Conservation (phyloP, 2,797 vertebrate genomes). For the Xenentodon cancila region DNA sequence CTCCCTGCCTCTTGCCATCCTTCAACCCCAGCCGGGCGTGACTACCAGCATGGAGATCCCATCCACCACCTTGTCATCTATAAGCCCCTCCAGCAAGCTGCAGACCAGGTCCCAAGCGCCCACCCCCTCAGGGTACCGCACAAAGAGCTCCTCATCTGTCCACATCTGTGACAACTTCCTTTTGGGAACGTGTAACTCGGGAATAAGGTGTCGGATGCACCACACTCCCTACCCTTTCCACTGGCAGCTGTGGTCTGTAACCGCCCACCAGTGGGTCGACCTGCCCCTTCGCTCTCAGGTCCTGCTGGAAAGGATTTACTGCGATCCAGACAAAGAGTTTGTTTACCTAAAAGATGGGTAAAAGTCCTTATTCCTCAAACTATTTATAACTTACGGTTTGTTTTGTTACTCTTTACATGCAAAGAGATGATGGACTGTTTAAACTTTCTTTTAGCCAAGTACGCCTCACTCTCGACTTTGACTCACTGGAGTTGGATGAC, state of each 20-base stretch:
- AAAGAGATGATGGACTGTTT: no score
- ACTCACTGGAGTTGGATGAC: constrained; percentile 44
- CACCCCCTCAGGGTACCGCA: constrained; percentile 25
- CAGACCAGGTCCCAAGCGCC: background rate
- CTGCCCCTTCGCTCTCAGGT: constrained; percentile 40
- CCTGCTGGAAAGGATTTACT: constrained; percentile 63
- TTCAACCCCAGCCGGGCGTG: constrained; percentile 3
- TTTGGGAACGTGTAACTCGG: constrained; percentile 10
- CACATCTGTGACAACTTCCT: constrained; percentile 70
- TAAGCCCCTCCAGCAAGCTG: background rate
- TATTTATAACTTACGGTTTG: no score
- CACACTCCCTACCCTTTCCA: constrained; percentile 72
- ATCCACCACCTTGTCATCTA: background rate
- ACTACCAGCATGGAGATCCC: background rate
- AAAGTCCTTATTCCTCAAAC: constrained; percentile 11
- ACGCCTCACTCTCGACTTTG: constrained; percentile 34
- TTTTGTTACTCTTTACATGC: no score
- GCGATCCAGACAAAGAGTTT: constrained; percentile 6
- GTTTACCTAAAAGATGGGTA: constrained; percentile 46
- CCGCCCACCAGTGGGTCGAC: constrained; percentile 50
- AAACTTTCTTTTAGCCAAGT: constrained; percentile 1
- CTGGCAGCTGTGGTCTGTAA: constrained; percentile 63
- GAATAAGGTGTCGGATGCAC: constrained; percentile 53
- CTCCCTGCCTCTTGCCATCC: constrained; percentile 36
- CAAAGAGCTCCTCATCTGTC: constrained; percentile 11